Conservation (phyloP, 2,888 invertebrate genomes). For the Protula sp. region DNA sequence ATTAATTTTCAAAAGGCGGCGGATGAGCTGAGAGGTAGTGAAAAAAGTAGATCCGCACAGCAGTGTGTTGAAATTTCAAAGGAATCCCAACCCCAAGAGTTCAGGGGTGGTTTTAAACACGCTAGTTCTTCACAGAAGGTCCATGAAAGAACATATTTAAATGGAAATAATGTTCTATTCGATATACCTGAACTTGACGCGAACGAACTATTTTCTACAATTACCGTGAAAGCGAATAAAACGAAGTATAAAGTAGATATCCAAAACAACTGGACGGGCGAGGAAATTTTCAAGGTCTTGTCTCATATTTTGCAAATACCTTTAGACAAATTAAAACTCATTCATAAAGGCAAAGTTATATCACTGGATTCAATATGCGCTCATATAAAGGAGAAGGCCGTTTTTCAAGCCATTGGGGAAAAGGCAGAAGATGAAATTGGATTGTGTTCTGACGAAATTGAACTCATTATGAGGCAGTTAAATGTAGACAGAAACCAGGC, state of each 20-base stretch:
- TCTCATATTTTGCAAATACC: constrained; percentile 29
- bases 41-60: too few species aligned
- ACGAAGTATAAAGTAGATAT: constrained; percentile 29
- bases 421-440: constrained; percentile 29
- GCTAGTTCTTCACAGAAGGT: too few species aligned
- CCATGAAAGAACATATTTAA: neutral
- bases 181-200: neutral
- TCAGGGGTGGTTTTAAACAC: too few species aligned
- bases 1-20: too few species aligned
- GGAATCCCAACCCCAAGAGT: too few species aligned
- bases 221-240: constrained; percentile 34
- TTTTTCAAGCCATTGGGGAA: constrained; percentile 39
- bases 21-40: too few species aligned
- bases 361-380: constrained; percentile 24
- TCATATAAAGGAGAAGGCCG: constrained; percentile 26
- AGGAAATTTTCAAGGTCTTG: constrained; percentile 28
- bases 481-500: constrained; percentile 34
- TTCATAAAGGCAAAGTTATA: constrained; percentile 36
- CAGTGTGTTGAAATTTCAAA: too few species aligned
- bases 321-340: constrained; percentile 35
- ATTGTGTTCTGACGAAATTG: constrained; percentile 32
- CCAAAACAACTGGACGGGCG: constrained; percentile 30
- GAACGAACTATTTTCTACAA: neutral
- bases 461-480: constrained; percentile 35
- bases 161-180: neutral